Base-by-base conservation (phyloP, 2,113 vertebrate species). In the Eurypyga helias region DNA sequence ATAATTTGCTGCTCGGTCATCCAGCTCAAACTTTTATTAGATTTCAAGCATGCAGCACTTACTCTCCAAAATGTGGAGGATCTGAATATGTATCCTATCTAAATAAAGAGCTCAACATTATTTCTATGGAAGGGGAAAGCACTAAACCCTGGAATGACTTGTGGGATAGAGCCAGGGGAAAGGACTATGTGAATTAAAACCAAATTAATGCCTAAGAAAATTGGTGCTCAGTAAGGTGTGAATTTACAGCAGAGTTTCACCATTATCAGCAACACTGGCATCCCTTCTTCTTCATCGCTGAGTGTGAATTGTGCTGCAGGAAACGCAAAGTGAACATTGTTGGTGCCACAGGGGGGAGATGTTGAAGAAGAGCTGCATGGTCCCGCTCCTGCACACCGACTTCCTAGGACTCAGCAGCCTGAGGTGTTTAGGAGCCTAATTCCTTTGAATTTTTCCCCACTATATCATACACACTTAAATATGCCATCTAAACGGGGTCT, bases 281-380 rank as follows among this genome's bases (percentile, higher is more conserved):
- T 19, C 28, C 45, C 41, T 43, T 58, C 7, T 21, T 11, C 5
- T 3, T 57, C 34, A 7, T 9, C 8, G 28, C 65, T 0, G 48
- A 41, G 33, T 10, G 2, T 0, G 60, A 51, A 16, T 3, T 34
- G 12, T 3, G 18, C 8, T 1, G 11, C 54, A 11, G 0, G 5
- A 38, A 69, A 51, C 1, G 6, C 49, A 10, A 77, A 93, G 95
- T 93, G 92, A 94, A 10, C 43, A 34, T 38, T 21, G 1, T 48
- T 78, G 92, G 85, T 94, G 94, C 96, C 96, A 94, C 96, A 86
- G 14, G 96, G 95, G 96, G 96, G 96, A 97, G 96, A 88, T 95
- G 88, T 96, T 97, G 96, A 97, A 94, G 91, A 97, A 69, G 95
- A 95, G 92, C 94, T 96, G 95, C 24, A 69, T 76, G 3, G 0